phyloP scores from a whole-genome alignment of 1,140 invertebrate genomes.

The fruit fly (Drosophila melanogaster) region Release_6_plus_ISO1_MT NT_033779.5:18649001-18649500 shows the following conservation, averaged over 20 bases:
- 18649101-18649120: not conserved
- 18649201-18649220: conserved; percentile 28
- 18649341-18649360: conserved; percentile 22
- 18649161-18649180: conserved; percentile 22
- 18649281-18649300: conserved; percentile 14
- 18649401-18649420: conserved; percentile 62
- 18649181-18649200: conserved; percentile 15
- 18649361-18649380: conserved; percentile 32
- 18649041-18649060: not conserved
- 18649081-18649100: not conserved
- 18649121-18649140: not conserved
- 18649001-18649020: not conserved
- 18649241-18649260: conserved; percentile 7
- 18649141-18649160: not conserved
- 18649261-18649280: conserved; percentile 35
- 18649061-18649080: not conserved
- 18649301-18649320: conserved; percentile 25
- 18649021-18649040: not conserved
- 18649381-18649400: conserved; percentile 35
- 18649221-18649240: conserved; percentile 33
- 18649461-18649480: conserved; percentile 32
- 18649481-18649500: conserved; percentile 48
- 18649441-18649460: conserved; percentile 39
- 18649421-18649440: conserved; percentile 78
- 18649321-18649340: conserved; percentile 33